Evolutionary conservation across 2,113 vertebrate genomes (phyloP).

Genomic region (Typhlomys cinereus): DNA sequence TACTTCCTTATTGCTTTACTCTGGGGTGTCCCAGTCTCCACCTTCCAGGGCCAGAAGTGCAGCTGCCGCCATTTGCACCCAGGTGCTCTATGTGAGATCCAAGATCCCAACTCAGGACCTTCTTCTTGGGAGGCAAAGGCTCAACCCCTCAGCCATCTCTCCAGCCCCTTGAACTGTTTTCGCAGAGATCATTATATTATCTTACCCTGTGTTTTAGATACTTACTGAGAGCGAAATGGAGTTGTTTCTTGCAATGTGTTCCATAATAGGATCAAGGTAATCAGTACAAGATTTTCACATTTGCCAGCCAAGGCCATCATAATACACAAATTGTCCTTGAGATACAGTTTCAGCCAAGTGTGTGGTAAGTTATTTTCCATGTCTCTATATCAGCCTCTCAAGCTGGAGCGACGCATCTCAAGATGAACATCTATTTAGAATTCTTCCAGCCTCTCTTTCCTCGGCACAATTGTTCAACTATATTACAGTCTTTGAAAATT

Average conservation of each 20-base stretch:
- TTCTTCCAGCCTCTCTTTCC: neutral
- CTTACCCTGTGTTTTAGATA: conserved; percentile 55
- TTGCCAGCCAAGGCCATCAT: neutral
- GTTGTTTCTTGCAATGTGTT: conserved; percentile 52
- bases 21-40: too few relatives aligned
- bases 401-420: neutral
- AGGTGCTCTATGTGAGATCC: neutral
- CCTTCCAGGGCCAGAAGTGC: too few relatives aligned
- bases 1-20: too few relatives aligned
- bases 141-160: too few relatives aligned
- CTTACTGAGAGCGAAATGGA: conserved; percentile 61
- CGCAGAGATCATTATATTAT: conserved; percentile 33
- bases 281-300: neutral
- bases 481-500: neutral
- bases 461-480: neutral
- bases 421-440: conserved; percentile 23
- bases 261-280: neutral
- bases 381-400: neutral
- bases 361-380: neutral
- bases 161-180: conserved; percentile 68
- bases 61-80: too few relatives aligned
- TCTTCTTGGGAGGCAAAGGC: too few relatives aligned
- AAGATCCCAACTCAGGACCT: too few relatives aligned
- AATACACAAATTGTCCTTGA: conserved; percentile 26
- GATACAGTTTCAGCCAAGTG: conserved; percentile 55